Conservation (phyloP, 2,888 invertebrate genomes). For the Noctua janthina region DNA sequence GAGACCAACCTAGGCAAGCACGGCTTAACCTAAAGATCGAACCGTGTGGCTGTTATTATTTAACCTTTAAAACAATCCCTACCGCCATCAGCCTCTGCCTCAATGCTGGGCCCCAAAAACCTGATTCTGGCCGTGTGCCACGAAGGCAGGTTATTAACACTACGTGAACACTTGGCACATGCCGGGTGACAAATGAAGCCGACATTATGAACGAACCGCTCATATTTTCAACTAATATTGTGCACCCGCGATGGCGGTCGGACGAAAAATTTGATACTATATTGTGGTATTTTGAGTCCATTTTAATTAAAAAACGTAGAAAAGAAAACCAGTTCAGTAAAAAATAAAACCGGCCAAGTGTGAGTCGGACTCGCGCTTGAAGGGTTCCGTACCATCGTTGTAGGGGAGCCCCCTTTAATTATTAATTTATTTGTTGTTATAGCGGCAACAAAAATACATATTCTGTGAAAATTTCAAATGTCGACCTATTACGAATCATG, state of each 20-base stretch:
- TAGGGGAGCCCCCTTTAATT: too few relatives aligned
- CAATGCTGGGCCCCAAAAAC: conserved; percentile 61
- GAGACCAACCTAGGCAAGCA: too few relatives aligned
- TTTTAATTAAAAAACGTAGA: conserved; percentile 43
- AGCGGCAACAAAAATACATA: too few relatives aligned
- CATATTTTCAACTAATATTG: conserved; percentile 70
- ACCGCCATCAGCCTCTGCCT: conserved; percentile 39
- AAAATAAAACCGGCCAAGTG: background rate
- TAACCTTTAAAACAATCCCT: background rate
- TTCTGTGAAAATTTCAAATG: too few relatives aligned
- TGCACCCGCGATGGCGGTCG: conserved; percentile 50
- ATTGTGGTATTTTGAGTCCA: conserved; percentile 45
- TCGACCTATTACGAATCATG: too few relatives aligned
- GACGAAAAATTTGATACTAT: conserved; percentile 56
- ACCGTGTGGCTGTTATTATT: too few relatives aligned
- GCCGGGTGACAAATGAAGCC: conserved; percentile 87
- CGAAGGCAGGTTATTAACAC: conserved; percentile 85
- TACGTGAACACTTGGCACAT: conserved; percentile 81
- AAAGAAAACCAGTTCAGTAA: background rate
- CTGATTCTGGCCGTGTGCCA: conserved; percentile 84
- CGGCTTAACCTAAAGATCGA: too few relatives aligned
- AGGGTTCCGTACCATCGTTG: too few relatives aligned
- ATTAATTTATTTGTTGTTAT: too few relatives aligned
- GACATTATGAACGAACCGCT: conserved; percentile 84
- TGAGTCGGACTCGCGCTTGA: too few relatives aligned